Base-by-base conservation (phyloP, 2,797 vertebrate species). In the Eremophila alpestris region DNA sequence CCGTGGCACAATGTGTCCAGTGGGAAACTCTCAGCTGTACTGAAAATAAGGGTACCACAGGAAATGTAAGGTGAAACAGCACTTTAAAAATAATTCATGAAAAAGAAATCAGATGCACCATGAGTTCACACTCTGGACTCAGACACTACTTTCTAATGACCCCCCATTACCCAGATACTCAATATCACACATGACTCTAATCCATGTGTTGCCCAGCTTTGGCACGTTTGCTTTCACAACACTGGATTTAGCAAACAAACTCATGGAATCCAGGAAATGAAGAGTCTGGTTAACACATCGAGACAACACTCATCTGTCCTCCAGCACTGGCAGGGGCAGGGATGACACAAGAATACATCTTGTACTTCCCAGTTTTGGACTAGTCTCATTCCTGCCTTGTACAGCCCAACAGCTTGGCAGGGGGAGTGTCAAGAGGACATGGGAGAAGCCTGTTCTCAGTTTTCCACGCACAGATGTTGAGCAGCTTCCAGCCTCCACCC, bases 341-440 rank as follows among this genome's bases (percentile, higher is more conserved):
- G 29, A 89, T 91, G 81, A 96, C 84, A 96, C 59, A 84, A 87
- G 81, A 83, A 93, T 29, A 91, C 89, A 83, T 88, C 73, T 78
- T 83, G 76, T 92, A 91, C 87, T 80, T 91, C 84, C 73, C 65
- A 43, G 65, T 23, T 85, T 52, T 89, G 73, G 56, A 89, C 74
- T 77, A 46, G n/a, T 89, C 64, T 41, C 49, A 70, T 56, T 89
- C 48, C 90, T 84, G 74, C 63, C 56, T 71, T 48, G 46, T 40
- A 65, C 26, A 67, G 55, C 52, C 59, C 54, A 90, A 82, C 55
- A 73, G 78, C 63, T 78, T 91, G 89, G 89, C 41, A 48, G 6
- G 7, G 27, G 64, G 7, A 52, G 16, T 1, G 0, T 34, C 38
- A 71, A 77, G 34, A 85, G 45, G 52, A 87, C 70, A 79, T 10